Conservation (phyloP, 2,888 invertebrate genomes). For the Drosophila nr. fundita region DNA sequence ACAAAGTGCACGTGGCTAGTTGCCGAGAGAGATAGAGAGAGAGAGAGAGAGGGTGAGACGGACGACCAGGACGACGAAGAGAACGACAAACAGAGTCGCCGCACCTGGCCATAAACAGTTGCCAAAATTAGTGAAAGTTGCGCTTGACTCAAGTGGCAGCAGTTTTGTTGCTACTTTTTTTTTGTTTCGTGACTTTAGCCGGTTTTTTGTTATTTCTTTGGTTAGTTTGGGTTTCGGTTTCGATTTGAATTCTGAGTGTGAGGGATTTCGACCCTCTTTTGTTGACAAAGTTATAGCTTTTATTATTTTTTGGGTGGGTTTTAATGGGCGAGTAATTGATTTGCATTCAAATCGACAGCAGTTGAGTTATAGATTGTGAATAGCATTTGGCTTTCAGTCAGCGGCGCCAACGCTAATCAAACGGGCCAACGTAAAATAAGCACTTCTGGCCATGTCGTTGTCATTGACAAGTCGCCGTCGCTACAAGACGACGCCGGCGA, state of each 20-base stretch:
- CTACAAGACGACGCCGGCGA: constrained; percentile 66
- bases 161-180: constrained; percentile 24
- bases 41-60: not conserved
- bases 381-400: constrained; percentile 51
- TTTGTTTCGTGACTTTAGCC: constrained; percentile 30
- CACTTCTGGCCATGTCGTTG: constrained; percentile 66
- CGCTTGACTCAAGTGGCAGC: constrained; percentile 50
- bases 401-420: constrained; percentile 55
- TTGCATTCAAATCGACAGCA: constrained; percentile 69
- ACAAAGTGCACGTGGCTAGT: constrained; percentile 61
- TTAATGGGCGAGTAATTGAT: constrained; percentile 77
- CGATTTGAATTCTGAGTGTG: constrained; percentile 11
- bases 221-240: constrained; percentile 13
- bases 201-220: constrained; percentile 20
- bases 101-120: constrained; percentile 24
- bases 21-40: not conserved
- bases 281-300: constrained; percentile 76
- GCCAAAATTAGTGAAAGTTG: constrained; percentile 62
- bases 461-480: constrained; percentile 77
- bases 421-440: constrained; percentile 2
- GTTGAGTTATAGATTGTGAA: constrained; percentile 26
- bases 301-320: constrained; percentile 25
- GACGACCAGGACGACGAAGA: not conserved
- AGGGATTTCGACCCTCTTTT: constrained; percentile 29
- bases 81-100: constrained; percentile 1